These are phyloP conservation scores for Apeira syringaria DNA, from an alignment of 2,888 invertebrate species.

Conservation along the genomic window DNA sequence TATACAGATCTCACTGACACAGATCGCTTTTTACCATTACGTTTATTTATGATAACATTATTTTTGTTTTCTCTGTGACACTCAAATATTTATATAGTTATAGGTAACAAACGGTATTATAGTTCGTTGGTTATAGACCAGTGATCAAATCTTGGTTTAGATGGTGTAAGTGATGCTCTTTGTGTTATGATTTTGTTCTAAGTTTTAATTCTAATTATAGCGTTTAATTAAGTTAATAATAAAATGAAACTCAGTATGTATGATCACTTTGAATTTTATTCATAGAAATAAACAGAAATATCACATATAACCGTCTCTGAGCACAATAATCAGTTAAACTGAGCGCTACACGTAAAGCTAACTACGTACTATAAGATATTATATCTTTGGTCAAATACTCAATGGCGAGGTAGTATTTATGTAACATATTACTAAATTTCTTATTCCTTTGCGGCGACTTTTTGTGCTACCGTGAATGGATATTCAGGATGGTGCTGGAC, in stretches of 20 bases:
- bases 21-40: no score
- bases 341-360: constrained; percentile 23
- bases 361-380: neutral
- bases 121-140: no score
- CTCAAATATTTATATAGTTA: no score
- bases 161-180: no score
- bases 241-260: constrained; percentile 21
- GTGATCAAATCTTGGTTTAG: no score
- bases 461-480: constrained; percentile 75
- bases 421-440: neutral
- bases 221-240: constrained; percentile 8
- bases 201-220: constrained; percentile 3
- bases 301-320: constrained; percentile 21
- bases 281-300: constrained; percentile 26
- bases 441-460: constrained; percentile 1
- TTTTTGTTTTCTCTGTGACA: no score
- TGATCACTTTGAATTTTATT: constrained; percentile 27
- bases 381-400: constrained; percentile 2
- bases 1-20: no score
- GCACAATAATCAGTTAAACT: constrained; percentile 46
- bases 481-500: constrained; percentile 88
- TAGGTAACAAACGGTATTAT: no score
- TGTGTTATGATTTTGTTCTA: no score
- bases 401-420: constrained; percentile 33
- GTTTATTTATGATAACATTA: no score